phyloP scores from a whole-genome alignment of 2,113 vertebrate genomes.

The Nycticryphes semicollaris region DNA sequence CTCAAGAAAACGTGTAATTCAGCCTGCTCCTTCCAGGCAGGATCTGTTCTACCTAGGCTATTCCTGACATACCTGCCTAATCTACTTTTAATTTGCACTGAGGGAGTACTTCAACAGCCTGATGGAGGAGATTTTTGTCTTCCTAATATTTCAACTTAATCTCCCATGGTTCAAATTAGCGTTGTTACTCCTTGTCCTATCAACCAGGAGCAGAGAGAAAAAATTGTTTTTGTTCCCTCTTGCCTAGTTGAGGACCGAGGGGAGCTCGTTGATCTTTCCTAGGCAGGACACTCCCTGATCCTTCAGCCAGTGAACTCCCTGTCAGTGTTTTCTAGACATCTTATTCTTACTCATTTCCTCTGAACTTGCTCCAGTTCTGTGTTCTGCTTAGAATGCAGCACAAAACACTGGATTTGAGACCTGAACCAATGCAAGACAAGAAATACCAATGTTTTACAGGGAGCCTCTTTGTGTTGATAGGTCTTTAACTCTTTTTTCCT shows the following conservation, averaged over 20 bases:
- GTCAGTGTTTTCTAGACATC: background rate
- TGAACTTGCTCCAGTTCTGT: background rate
- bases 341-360: background rate
- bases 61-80: slow-evolving; percentile 4
- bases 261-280: background rate
- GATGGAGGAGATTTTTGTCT: background rate
- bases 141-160: slow-evolving; percentile 22
- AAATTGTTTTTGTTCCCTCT: background rate
- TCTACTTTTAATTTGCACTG: slow-evolving; percentile 36
- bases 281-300: background rate
- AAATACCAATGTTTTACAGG: background rate
- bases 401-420: background rate
- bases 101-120: background rate
- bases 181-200: background rate
- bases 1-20: background rate
- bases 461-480: background rate
- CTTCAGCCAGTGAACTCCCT: background rate
- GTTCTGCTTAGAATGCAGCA: background rate
- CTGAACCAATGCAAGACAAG: background rate
- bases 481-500: background rate
- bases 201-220: background rate
- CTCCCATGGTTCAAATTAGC: slow-evolving; percentile 13
- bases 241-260: slow-evolving; percentile 14
- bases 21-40: background rate
- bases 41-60: background rate